phyloP scores from a whole-genome alignment of 2,113 vertebrate genomes.

The Catharus bicknelli region DNA sequence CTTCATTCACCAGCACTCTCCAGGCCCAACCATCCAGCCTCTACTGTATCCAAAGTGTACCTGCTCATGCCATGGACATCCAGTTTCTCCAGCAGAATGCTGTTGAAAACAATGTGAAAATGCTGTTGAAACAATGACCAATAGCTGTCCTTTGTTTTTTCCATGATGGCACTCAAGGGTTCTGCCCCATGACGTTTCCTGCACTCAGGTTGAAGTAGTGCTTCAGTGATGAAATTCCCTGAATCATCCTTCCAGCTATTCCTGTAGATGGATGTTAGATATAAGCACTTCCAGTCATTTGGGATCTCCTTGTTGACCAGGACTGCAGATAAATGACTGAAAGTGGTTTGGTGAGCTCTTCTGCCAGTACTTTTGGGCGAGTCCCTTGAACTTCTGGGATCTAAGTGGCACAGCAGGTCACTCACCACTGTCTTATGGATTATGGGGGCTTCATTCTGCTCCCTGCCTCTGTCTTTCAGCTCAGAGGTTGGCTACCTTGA shows the following conservation, averaged over 20 bases:
- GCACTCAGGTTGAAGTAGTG: rapidly evolving
- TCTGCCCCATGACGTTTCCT: background rate
- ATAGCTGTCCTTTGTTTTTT: background rate
- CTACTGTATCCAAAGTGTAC: background rate
- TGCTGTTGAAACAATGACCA: background rate
- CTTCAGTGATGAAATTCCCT: background rate
- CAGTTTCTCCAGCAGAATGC: background rate
- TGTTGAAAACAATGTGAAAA: rapidly evolving
- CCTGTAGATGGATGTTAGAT: background rate
- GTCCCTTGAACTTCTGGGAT: background rate
- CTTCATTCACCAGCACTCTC: background rate
- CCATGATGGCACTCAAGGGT: background rate
- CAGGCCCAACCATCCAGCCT: background rate
- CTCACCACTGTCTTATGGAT: background rate
- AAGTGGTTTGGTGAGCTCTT: background rate
- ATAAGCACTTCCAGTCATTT: background rate
- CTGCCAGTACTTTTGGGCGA: background rate
- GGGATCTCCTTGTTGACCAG: background rate
- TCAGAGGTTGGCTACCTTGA: background rate
- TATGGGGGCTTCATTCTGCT: background rate
- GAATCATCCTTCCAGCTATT: background rate
- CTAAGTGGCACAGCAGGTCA: too few species aligned
- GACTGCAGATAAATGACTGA: background rate
- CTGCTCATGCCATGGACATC: background rate
- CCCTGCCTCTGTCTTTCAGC: background rate